These are phyloP conservation scores for Nomada ruficornis DNA, from an alignment of 2,888 invertebrate genomes.

Conservation along the genomic window DNA sequence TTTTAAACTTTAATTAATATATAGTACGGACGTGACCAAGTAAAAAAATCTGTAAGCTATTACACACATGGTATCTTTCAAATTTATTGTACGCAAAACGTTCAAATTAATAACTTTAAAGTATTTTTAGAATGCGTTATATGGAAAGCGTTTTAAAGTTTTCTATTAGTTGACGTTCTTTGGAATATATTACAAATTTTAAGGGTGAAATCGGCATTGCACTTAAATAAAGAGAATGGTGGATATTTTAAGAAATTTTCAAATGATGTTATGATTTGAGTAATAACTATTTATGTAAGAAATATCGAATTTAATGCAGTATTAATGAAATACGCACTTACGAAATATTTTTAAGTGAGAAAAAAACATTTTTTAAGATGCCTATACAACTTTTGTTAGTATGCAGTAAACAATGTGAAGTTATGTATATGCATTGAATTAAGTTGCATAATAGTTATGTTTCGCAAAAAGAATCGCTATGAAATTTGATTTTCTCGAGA, in stretches of 20 bases:
- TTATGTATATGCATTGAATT: slow-evolving; percentile 22
- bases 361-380: slow-evolving; percentile 24
- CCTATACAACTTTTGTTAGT: neutral
- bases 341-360: slow-evolving; percentile 45
- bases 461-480: slow-evolving; percentile 19
- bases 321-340: slow-evolving; percentile 40
- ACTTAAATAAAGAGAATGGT: slow-evolving; percentile 4
- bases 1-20: slow-evolving; percentile 44
- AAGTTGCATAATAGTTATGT: slow-evolving; percentile 18
- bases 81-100: slow-evolving; percentile 23
- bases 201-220: slow-evolving; percentile 16
- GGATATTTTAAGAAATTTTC: slow-evolving; percentile 34
- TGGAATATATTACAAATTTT: slow-evolving; percentile 22
- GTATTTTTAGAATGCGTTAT: slow-evolving; percentile 8
- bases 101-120: slow-evolving; percentile 22
- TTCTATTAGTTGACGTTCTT: slow-evolving; percentile 19
- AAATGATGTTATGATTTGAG: slow-evolving; percentile 15
- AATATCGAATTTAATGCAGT: slow-evolving; percentile 38
- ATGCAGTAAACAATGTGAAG: slow-evolving; percentile 14
- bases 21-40: slow-evolving; percentile 39
- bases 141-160: slow-evolving; percentile 10
- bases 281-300: slow-evolving; percentile 20
- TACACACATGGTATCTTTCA: slow-evolving; percentile 19
- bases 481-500: slow-evolving; percentile 33
- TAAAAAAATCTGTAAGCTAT: slow-evolving; percentile 28